Percentiles rank a stretch among this genome's conserved stretches.
phyloP scores from a whole-genome alignment of 1,140 invertebrate genomes.

The Drosophila simulans region DNA sequence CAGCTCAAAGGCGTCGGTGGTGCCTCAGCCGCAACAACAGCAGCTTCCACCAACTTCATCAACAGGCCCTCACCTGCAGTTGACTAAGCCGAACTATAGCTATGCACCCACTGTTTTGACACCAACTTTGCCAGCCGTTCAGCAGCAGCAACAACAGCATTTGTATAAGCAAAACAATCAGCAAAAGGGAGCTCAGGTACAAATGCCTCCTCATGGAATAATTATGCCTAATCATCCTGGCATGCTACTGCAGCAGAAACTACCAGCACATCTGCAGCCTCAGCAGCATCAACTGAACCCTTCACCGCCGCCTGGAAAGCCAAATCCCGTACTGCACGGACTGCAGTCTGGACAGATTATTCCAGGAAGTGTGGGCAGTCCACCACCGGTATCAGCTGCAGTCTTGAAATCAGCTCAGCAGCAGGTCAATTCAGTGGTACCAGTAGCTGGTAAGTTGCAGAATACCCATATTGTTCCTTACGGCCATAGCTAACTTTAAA shows the following conservation, averaged over 20 bases:
- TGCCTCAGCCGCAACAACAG: conserved; percentile 52
- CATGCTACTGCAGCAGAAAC: conserved; percentile 71
- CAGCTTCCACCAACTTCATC: conserved; percentile 19
- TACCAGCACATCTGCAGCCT: conserved; percentile 62
- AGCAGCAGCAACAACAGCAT: conserved; percentile 48
- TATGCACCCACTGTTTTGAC: conserved; percentile 56
- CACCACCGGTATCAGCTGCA: conserved; percentile 85
- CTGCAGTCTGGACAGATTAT: conserved; percentile 85
- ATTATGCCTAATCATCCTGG: conserved; percentile 58
- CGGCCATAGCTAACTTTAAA: conserved; percentile 17
- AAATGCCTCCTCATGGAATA: conserved; percentile 54
- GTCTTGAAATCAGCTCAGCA: conserved; percentile 70
- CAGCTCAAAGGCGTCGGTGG: conserved; percentile 72
- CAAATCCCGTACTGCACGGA: conserved; percentile 70
- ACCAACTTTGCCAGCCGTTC: conserved; percentile 59
- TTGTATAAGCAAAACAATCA: conserved; percentile 54
- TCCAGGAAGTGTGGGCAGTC: conserved; percentile 86
- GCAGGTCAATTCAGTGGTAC: conserved; percentile 42
- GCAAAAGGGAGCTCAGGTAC: conserved; percentile 49
- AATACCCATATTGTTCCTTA: too few species aligned
- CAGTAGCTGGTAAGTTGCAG: conserved; percentile 51
- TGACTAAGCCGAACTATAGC: conserved; percentile 57
- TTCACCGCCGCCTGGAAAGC: conserved; percentile 59
- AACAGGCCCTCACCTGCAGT: conserved; percentile 40
- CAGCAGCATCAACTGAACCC: conserved; percentile 72